These are phyloP conservation scores for Triplophysa yarkandensis DNA, from an alignment of 2,797 vertebrate genomes.

Conservation along the genomic window DNA sequence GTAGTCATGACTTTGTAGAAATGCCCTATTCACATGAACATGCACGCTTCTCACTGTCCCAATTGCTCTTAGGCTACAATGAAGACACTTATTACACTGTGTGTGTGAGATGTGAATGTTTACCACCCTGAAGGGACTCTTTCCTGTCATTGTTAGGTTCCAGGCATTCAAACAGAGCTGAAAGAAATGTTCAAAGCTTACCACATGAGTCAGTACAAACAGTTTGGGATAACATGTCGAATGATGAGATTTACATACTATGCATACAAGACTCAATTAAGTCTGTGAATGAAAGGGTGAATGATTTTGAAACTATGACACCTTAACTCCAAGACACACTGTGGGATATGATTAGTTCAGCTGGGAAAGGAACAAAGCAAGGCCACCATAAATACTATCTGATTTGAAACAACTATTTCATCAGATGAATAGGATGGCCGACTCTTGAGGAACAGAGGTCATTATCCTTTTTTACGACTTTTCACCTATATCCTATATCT, in stretches of 20 bases:
- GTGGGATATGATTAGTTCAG: slow-evolving; percentile 23
- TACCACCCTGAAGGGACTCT: neutral
- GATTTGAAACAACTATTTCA: neutral
- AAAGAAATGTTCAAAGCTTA: slow-evolving; percentile 19
- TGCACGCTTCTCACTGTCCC: slow-evolving; percentile 21
- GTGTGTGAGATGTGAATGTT: slow-evolving; percentile 12
- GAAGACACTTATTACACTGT: slow-evolving; percentile 7
- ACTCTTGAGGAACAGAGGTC: neutral
- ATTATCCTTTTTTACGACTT: neutral
- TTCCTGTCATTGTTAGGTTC: slow-evolving; percentile 38
- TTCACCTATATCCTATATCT: slow-evolving; percentile 5
- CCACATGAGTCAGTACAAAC: slow-evolving; percentile 7
- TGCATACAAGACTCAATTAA: neutral
- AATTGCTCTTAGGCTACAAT: slow-evolving; percentile 26
- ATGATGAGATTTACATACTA: neutral
- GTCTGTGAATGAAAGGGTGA: neutral
- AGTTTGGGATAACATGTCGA: neutral
- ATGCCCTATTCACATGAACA: neutral
- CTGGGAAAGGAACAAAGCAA: slow-evolving; percentile 12
- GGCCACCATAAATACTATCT: slow-evolving; percentile 22
- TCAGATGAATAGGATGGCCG: neutral
- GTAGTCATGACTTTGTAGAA: neutral
- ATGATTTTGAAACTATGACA: neutral
- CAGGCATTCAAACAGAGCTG: slow-evolving; percentile 1
- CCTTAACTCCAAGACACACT: neutral